Evolutionary conservation across 2,888 invertebrate genomes (phyloP).

Genomic region (Lasioglossum figueresi): DNA sequence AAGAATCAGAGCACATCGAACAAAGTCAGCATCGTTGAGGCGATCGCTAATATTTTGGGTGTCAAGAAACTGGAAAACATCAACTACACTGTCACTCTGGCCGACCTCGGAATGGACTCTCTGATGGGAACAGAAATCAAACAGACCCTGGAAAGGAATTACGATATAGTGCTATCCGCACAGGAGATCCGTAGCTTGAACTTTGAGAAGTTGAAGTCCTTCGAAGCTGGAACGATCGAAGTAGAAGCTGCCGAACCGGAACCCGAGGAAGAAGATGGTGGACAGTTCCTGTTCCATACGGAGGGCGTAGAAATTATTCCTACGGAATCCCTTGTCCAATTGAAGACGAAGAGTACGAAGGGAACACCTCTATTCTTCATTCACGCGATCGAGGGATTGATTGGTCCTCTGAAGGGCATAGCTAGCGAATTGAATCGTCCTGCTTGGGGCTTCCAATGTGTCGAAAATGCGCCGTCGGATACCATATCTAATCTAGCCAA

Average conservation of each 20-base stretch:
- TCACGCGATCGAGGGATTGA: constrained; percentile 96
- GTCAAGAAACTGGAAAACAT: constrained; percentile 94
- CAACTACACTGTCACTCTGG: constrained; percentile 90
- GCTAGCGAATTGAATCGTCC: constrained; percentile 90
- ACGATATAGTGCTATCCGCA: constrained; percentile 94
- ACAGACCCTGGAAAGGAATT: constrained; percentile 96
- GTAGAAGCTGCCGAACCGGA: not conserved
- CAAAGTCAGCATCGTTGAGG: constrained; percentile 89
- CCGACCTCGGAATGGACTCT: constrained; percentile 99
- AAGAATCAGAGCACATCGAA: constrained; percentile 86
- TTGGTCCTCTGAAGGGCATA: constrained; percentile 89
- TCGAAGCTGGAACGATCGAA: constrained; percentile 72
- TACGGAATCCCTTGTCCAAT: constrained; percentile 88
- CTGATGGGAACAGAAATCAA: constrained; percentile 99
- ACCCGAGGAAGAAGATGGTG: constrained; percentile 51
- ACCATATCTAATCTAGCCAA: constrained; percentile 90
- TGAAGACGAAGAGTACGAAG: constrained; percentile 86
- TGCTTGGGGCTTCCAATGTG: constrained; percentile 96
- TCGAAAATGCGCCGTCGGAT: constrained; percentile 89
- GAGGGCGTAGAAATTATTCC: constrained; percentile 90
- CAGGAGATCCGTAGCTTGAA: constrained; percentile 95
- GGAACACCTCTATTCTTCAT: constrained; percentile 87
- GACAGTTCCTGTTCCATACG: constrained; percentile 82
- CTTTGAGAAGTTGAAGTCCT: constrained; percentile 89
- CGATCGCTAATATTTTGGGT: constrained; percentile 95